A percentile compares a stretch with the other conserved stretches of the same genome.
Conservation (phyloP, 2,888 invertebrate species). For the Bombylius major region DNA sequence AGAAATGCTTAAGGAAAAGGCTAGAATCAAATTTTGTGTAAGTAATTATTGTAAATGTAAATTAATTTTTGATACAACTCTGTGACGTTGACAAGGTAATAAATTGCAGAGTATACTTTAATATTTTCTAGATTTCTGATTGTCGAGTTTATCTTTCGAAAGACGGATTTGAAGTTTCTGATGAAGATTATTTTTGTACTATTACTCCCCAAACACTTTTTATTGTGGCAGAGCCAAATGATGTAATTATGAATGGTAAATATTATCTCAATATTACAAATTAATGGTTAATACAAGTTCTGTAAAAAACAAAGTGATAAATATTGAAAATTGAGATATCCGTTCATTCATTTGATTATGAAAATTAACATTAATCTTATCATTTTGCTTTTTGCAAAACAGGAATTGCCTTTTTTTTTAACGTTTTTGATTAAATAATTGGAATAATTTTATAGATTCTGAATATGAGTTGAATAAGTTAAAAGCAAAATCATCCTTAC, state of each 20-base stretch:
- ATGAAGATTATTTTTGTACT: slow-evolving; percentile 64
- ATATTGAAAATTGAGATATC: too few relatives aligned
- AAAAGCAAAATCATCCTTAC: slow-evolving; percentile 42
- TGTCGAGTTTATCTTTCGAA: slow-evolving; percentile 45
- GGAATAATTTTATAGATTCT: slow-evolving; percentile 20
- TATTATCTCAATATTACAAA: too few relatives aligned
- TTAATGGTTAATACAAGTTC: too few relatives aligned
- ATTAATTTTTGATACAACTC: too few relatives aligned
- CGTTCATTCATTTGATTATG: too few relatives aligned
- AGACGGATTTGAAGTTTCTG: slow-evolving; percentile 59
- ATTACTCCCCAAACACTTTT: slow-evolving; percentile 64
- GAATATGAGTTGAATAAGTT: slow-evolving; percentile 31
- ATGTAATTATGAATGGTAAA: slow-evolving; percentile 46
- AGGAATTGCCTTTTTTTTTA: too few relatives aligned
- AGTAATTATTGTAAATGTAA: slow-evolving; percentile 13
- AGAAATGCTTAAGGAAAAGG: slow-evolving; percentile 28
- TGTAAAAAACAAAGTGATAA: background rate
- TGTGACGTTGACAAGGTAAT: too few relatives aligned
- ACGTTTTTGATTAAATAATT: too few relatives aligned
- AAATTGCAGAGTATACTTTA: background rate
- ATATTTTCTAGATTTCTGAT: slow-evolving; percentile 19
- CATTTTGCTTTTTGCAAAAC: too few relatives aligned
- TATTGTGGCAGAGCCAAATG: slow-evolving; percentile 41
- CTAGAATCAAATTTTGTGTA: slow-evolving; percentile 33
- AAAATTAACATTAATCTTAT: too few relatives aligned